These are phyloP conservation scores for Acrobasis consociella DNA, from an alignment of 2,888 invertebrate species.

Conservation along the genomic window DNA sequence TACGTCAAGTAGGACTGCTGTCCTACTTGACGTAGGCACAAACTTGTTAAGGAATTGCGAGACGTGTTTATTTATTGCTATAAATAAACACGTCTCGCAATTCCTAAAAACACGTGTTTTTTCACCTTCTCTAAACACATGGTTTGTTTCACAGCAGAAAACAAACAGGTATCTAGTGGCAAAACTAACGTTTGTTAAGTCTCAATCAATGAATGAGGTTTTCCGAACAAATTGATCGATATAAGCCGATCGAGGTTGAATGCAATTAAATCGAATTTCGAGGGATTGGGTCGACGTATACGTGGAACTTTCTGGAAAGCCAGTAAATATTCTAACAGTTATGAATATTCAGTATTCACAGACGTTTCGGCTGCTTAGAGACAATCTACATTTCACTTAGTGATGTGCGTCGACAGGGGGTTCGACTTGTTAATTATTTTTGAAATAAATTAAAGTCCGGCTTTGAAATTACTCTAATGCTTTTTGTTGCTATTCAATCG, in stretches of 20 bases:
- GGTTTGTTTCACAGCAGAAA: too few species aligned
- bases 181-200: background rate
- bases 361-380: constrained; percentile 21
- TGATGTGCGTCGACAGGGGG: constrained; percentile 4
- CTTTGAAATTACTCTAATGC: too few species aligned
- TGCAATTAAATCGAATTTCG: constrained; percentile 7
- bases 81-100: too few species aligned
- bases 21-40: too few species aligned
- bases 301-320: constrained; percentile 8
- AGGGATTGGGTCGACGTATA: background rate
- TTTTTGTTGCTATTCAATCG: too few species aligned
- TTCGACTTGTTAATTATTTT: background rate
- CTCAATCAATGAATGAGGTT: background rate
- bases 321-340: constrained; percentile 23
- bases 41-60: too few species aligned
- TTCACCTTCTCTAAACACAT: too few species aligned
- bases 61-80: too few species aligned
- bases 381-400: constrained; percentile 19
- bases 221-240: background rate
- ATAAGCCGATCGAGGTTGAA: constrained; percentile 3
- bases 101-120: too few species aligned
- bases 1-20: too few species aligned
- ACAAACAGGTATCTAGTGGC: background rate
- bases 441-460: background rate
- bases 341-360: constrained; percentile 23